Base-by-base conservation (phyloP, 2,113 vertebrate species). In the Ardeotis arabs region DNA sequence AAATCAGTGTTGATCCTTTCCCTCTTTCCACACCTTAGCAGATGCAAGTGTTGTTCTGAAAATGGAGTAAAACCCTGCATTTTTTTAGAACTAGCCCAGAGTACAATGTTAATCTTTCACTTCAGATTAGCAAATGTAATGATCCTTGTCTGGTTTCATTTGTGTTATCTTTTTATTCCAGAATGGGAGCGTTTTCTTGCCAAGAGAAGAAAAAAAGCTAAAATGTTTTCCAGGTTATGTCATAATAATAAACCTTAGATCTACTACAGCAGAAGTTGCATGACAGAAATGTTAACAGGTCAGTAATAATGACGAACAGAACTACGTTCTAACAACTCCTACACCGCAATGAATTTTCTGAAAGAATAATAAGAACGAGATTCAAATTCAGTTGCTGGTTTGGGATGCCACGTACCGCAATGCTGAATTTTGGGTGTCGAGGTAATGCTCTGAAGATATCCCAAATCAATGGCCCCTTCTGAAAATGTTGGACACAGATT, bases 41-140 rank as follows among this genome's bases (percentile, higher is more conserved):
- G 85, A 95, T 68, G 68, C 94, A 95, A 94, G 94, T 96, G 96
- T 85, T 94, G 59, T 95, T 97, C 89, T 91, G 91, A 92, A 93
- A 94, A 91, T 1, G 2, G 59, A 94, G 50, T 49, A 93, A 92
- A 94, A 6, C 4, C 5, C 23, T 60, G 6, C 14, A 25, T 55
- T 27, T 96, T 88, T 95, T 70, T 41, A 72, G 41, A 95, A 81
- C 50, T 45, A 77, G 37, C 63, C 28, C 49, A 89, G 66, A 86
- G 70, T 91, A 94, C 56, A 75, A 86, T 52, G 81, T 87, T 60
- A 91, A 83, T 59, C 81, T 93, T 58, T 93, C 85, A 76, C 77
- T 97, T 97, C 80, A 87, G 75, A 93, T 96, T 90, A 87, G 35
- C n/a, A 91, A 87, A 93, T 90, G 90, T 80, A 91, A 70, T 49